Evolutionary conservation across 2,113 vertebrate species (phyloP).

Genomic region (Semnornis frantzii): DNA sequence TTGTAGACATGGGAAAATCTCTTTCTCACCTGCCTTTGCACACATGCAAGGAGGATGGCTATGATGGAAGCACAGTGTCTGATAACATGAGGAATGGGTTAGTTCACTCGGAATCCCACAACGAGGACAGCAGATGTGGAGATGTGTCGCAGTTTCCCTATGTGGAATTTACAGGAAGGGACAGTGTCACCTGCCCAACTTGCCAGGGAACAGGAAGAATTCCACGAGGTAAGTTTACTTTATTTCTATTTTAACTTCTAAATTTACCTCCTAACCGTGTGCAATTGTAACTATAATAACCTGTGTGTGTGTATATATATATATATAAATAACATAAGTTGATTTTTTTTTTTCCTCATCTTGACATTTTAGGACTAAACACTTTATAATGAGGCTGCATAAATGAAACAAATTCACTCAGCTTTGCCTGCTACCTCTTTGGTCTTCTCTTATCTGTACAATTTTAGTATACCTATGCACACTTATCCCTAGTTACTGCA

Average conservation of each 20-base stretch:
- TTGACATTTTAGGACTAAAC: not conserved
- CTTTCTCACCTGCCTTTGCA: constrained; percentile 86
- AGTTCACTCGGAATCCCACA: constrained; percentile 74
- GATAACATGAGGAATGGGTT: constrained; percentile 76
- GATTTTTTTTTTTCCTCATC: not conserved
- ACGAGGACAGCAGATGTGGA: constrained; percentile 83
- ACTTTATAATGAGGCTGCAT: not conserved
- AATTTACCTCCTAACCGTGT: not conserved
- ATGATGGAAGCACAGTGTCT: constrained; percentile 74
- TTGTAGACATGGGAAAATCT: constrained; percentile 88
- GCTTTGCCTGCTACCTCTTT: not conserved
- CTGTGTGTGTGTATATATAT: not conserved
- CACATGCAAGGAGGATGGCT: constrained; percentile 78
- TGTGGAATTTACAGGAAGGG: constrained; percentile 96
- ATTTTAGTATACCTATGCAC: not conserved
- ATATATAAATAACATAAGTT: not conserved
- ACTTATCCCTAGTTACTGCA: not conserved
- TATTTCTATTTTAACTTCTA: not conserved
- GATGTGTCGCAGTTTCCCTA: constrained; percentile 98
- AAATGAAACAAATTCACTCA: not conserved
- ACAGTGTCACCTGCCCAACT: constrained; percentile 96
- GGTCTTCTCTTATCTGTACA: not conserved
- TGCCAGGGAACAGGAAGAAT: constrained; percentile 98
- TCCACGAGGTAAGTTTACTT: constrained; percentile 84
- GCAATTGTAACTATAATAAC: not conserved